Evolutionary conservation across 2,888 invertebrate genomes (phyloP).

Genomic region (Sussaba pulchella): DNA sequence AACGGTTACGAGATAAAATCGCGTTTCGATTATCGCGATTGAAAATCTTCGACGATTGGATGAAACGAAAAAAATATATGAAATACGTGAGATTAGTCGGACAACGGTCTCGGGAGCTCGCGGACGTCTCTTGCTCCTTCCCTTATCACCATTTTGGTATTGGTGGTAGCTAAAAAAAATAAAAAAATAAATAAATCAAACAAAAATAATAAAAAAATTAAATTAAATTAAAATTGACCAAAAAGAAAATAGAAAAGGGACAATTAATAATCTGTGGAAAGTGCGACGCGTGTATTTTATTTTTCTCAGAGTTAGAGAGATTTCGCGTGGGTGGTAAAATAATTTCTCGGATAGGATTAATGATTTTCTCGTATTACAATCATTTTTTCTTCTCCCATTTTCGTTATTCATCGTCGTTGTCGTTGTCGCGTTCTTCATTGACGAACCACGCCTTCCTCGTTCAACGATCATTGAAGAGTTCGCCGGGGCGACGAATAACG

Average conservation of each 20-base stretch:
- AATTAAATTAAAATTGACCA: no score
- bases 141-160: constrained; percentile 13
- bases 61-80: neutral
- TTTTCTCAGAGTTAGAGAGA: no score
- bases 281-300: no score
- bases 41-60: no score
- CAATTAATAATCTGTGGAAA: no score
- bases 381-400: no score
- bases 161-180: neutral
- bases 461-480: constrained; percentile 65
- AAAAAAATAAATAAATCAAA: constrained; percentile 30
- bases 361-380: no score
- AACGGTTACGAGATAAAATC: no score
- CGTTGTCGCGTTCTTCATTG: constrained; percentile 62
- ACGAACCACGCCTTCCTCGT: constrained; percentile 74
- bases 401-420: neutral
- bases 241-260: no score
- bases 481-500: constrained; percentile 50
- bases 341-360: no score
- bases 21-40: neutral
- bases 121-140: neutral
- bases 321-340: no score
- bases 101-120: neutral
- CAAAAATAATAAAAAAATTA: no score
- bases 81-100: constrained; percentile 15